A percentile compares a stretch with the other conserved stretches of the same genome.
Conservation (phyloP, 2,113 vertebrate species). For the Cryptotis parvus region DNA sequence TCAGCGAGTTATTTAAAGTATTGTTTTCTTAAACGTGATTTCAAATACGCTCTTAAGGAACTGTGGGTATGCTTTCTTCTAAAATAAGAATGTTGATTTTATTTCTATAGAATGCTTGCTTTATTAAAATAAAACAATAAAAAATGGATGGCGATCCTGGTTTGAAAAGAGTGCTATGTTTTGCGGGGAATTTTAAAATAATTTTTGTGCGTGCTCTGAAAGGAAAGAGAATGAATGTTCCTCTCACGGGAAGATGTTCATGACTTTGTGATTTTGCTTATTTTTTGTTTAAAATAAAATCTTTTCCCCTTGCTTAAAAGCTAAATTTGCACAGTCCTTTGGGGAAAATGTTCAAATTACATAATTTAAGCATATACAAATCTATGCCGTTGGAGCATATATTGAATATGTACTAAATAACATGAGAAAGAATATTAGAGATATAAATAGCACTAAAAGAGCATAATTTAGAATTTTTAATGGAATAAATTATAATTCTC, state of each 20-base stretch:
- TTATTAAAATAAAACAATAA: slow-evolving; percentile 10
- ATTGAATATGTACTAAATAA: slow-evolving; percentile 30
- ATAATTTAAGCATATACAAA: background rate
- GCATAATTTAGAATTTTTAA: slow-evolving; percentile 47
- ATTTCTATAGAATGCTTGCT: background rate
- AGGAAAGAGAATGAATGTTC: background rate
- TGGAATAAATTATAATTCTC: slow-evolving; percentile 28
- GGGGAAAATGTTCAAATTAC: background rate
- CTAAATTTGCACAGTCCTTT: background rate
- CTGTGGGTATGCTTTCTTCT: background rate
- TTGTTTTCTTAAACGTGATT: background rate
- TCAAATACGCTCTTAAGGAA: background rate
- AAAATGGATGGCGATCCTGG: background rate
- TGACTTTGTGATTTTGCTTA: background rate
- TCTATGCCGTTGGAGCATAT: background rate
- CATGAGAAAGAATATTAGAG: slow-evolving; percentile 17
- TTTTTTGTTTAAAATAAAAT: too few species aligned
- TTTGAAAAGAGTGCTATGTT: slow-evolving; percentile 44
- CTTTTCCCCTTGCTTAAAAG: background rate
- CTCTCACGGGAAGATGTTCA: background rate
- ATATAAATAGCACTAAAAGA: background rate
- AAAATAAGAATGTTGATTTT: background rate
- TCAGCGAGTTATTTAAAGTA: background rate
- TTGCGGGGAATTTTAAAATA: background rate
- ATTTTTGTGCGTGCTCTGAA: background rate